Evolutionary conservation across 2,888 invertebrate species (phyloP).

Genomic region (Acleris laterana): DNA sequence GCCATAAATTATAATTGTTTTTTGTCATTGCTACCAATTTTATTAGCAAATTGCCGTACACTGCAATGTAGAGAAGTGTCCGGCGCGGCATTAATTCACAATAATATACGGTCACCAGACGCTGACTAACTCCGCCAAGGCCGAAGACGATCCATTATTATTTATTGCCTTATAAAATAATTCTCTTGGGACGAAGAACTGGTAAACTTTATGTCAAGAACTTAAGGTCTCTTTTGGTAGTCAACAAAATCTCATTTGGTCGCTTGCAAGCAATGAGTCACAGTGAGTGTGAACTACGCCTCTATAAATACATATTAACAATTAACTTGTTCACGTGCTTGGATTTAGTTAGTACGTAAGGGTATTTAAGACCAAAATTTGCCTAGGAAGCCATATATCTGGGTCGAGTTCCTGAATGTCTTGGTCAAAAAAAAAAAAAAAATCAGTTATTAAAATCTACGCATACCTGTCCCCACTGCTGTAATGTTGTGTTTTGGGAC

Average conservation of each 20-base stretch:
- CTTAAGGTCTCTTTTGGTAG: slow-evolving; percentile 53
- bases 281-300: slow-evolving; percentile 52
- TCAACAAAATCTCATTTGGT: slow-evolving; percentile 59
- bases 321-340: neutral
- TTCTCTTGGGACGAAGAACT: slow-evolving; percentile 43
- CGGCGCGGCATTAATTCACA: slow-evolving; percentile 45
- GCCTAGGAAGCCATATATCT: no score
- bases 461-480: no score
- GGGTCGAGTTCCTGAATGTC: no score
- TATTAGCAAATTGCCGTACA: slow-evolving; percentile 26
- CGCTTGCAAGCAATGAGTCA: slow-evolving; percentile 70
- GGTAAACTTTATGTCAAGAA: slow-evolving; percentile 53
- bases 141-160: slow-evolving; percentile 80
- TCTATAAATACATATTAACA: slow-evolving; percentile 63
- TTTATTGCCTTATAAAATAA: slow-evolving; percentile 77
- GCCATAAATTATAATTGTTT: slow-evolving; percentile 30
- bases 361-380: neutral
- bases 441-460: no score
- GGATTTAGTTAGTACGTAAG: neutral
- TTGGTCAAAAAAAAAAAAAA: no score
- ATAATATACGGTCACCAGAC: slow-evolving; percentile 58
- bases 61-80: slow-evolving; percentile 36
- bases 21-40: slow-evolving; percentile 25
- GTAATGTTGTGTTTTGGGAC: neutral
- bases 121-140: slow-evolving; percentile 80